These are phyloP conservation scores for Drosophila melanica DNA, from an alignment of 1,140 invertebrate genomes.

Conservation along the genomic window DNA sequence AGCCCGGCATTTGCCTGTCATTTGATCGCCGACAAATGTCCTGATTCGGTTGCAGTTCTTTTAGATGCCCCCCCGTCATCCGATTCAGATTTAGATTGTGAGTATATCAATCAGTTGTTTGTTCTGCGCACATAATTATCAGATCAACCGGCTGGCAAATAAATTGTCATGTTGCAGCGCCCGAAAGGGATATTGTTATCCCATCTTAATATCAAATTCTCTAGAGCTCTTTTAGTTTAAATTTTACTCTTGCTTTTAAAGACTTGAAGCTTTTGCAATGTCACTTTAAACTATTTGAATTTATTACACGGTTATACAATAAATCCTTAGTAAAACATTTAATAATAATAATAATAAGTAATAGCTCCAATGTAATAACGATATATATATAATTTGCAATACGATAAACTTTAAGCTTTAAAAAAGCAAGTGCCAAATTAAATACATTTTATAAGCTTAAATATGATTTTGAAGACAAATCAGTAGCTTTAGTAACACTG, in stretches of 20 bases:
- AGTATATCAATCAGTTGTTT: constrained; percentile 40
- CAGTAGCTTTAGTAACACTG: too few species aligned
- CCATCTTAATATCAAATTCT: not conserved
- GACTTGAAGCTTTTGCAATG: too few species aligned
- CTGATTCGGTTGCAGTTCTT: constrained; percentile 2
- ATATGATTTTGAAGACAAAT: too few species aligned
- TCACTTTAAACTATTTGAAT: too few species aligned
- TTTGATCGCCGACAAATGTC: constrained; percentile 74
- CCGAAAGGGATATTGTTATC: not conserved
- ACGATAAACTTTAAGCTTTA: too few species aligned
- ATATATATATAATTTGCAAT: too few species aligned
- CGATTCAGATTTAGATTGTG: constrained; percentile 26
- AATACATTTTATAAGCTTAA: too few species aligned
- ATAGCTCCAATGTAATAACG: too few species aligned
- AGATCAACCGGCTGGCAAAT: constrained; percentile 12
- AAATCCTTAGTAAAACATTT: too few species aligned
- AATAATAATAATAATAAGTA: too few species aligned
- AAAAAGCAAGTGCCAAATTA: too few species aligned
- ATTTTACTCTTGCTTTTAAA: not conserved
- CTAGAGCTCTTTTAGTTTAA: not conserved
- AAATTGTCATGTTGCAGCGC: constrained; percentile 1
- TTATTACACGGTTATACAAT: too few species aligned
- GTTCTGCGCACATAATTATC: constrained; percentile 27
- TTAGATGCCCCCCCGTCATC: not conserved
- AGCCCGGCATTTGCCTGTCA: constrained; percentile 60